Evolutionary conservation across 2,888 invertebrate species (phyloP).

Genomic region (Boloria selene): DNA sequence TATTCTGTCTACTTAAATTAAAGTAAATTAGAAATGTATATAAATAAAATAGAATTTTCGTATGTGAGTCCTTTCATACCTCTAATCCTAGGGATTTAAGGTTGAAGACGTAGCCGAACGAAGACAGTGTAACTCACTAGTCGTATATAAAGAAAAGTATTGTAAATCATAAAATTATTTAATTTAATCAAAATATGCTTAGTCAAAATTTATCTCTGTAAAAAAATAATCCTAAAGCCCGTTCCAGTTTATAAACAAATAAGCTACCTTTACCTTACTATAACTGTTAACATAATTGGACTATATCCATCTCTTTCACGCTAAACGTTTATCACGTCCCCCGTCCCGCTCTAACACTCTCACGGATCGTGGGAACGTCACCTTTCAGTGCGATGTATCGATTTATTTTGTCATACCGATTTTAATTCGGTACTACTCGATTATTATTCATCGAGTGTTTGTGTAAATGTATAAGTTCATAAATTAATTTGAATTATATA

Average conservation of each 20-base stretch:
- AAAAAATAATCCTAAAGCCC: not conserved
- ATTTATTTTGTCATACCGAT: slow-evolving; percentile 48
- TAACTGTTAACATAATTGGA: slow-evolving; percentile 47
- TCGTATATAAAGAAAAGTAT: no score
- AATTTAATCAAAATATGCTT: no score
- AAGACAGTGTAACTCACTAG: no score
- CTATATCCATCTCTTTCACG: slow-evolving; percentile 36
- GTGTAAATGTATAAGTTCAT: slow-evolving; percentile 17
- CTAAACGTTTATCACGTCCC: slow-evolving; percentile 16
- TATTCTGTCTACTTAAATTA: no score
- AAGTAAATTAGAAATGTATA: no score
- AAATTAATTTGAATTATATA: no score
- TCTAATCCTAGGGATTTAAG: no score
- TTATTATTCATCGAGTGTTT: slow-evolving; percentile 26
- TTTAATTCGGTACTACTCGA: slow-evolving; percentile 41
- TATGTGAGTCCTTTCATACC: no score
- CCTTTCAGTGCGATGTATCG: slow-evolving; percentile 55
- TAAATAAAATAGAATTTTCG: no score
- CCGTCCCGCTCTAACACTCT: slow-evolving; percentile 44
- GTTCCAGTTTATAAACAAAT: slow-evolving; percentile 19
- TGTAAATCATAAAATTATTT: no score
- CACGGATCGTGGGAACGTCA: slow-evolving; percentile 61
- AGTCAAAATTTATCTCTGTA: no score
- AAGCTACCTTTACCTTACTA: slow-evolving; percentile 17
- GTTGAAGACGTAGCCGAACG: no score